Evolutionary conservation across 2,797 vertebrate species (phyloP), one percentile per base, ranked within the genome.

Genomic region (Austrolebias charrua): DNA sequence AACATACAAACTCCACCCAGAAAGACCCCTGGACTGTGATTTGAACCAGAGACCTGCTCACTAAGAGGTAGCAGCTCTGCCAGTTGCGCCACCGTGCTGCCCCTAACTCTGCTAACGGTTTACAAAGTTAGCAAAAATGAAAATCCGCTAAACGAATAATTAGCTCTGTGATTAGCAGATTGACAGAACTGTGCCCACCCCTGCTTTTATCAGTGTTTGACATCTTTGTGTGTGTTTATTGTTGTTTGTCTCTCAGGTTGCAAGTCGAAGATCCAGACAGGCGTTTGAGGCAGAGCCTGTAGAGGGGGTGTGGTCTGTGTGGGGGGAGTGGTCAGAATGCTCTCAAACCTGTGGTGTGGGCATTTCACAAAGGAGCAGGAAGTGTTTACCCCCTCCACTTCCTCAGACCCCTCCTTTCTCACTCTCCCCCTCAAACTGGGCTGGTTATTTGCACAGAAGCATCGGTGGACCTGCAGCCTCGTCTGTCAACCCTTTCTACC

Each of bases 291-390:
- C 63, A 4, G 92, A 91, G 48, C 78, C 58, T 43, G 66, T 75
- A 1, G 91, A 91, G 29, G 95, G 94, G 0, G 64, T 91, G 67
- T 97, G 95, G 95, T 89, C 93, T 31, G 60, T 69, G 1, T 96
- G 95, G 95, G 89, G 76, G 18, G 84, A 89, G 13, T 96, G 95
- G 95, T 90, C 91, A 3, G 82, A 89, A 60, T 96, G 95, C 75
- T 94, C 95, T 43, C 94, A 95, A 80, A 93, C 90, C 52, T 97
- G 95, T 5, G 92, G 94, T 4, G 76, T 91, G 2, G 95, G 95
- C 1, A 83, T 96, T 24, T 92, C 93, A 38, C 93, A 91, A 66
- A 90, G 95, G 76, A 90, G 44, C 79, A 92, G 95, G 47, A 84
- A 49, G 2, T 97, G 95, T 81, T 82, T 91, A 79, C 64, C 85